phyloP scores from a whole-genome alignment of 1,140 invertebrate species.

The Meloidogyne hapla region DNA sequence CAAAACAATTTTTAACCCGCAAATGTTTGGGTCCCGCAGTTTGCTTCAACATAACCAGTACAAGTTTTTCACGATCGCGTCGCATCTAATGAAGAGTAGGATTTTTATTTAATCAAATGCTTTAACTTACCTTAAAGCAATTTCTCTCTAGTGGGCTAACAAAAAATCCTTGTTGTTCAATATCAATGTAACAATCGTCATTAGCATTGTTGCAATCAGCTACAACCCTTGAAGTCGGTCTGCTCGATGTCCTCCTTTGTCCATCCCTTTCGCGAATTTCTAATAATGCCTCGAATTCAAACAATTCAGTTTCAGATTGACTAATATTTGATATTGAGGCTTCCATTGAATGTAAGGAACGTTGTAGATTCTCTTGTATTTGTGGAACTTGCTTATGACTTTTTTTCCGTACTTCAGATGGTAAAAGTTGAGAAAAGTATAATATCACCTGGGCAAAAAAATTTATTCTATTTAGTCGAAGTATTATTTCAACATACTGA shows the following conservation, averaged over 20 bases:
- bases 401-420: not conserved
- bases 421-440: not conserved
- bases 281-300: conserved; percentile 78
- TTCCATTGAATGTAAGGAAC: conserved; percentile 74
- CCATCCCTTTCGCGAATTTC: conserved; percentile 71
- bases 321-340: conserved; percentile 87
- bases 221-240: too few relatives aligned
- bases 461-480: too few relatives aligned
- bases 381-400: not conserved
- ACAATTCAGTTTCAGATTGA: conserved; percentile 63
- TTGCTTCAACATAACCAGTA: conserved; percentile 86
- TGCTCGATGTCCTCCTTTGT: conserved; percentile 70
- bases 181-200: conserved; percentile 75
- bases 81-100: conserved; percentile 68
- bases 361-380: conserved; percentile 47
- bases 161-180: conserved; percentile 29
- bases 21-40: conserved; percentile 68
- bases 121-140: conserved; percentile 76
- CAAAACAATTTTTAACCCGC: conserved; percentile 76
- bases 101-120: not conserved
- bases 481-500: too few relatives aligned
- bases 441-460: not conserved
- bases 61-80: conserved; percentile 83
- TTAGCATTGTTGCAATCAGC: conserved; percentile 60
- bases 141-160: conserved; percentile 81